These are phyloP conservation scores for Hyaena hyaena DNA, from an alignment of 2,113 vertebrate species.

Conservation along the genomic window DNA sequence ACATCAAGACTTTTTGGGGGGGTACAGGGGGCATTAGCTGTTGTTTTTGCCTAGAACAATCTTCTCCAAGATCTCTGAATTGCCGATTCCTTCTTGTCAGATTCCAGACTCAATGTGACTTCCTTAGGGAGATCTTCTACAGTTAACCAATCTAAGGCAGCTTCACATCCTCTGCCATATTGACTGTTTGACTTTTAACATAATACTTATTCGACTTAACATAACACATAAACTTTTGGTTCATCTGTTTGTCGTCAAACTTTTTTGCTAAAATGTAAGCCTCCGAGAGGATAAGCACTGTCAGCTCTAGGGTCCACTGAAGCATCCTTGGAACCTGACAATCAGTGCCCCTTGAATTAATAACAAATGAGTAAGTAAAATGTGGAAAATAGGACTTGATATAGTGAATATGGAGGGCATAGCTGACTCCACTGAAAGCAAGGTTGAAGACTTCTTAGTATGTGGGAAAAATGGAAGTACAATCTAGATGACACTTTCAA, in stretches of 20 bases:
- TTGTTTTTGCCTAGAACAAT: neutral
- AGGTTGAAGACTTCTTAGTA: neutral
- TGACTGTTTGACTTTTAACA: neutral
- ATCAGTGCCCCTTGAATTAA: neutral
- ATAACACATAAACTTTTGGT: neutral
- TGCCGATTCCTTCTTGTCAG: neutral
- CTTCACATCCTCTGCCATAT: neutral
- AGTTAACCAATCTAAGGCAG: neutral
- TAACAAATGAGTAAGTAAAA: neutral
- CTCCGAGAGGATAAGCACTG: neutral
- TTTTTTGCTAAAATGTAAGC: conserved; percentile 33
- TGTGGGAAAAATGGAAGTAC: neutral
- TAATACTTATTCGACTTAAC: neutral
- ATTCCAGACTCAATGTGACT: neutral
- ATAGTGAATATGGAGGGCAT: neutral
- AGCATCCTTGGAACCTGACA: neutral
- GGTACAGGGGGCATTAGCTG: neutral
- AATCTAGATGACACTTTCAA: neutral
- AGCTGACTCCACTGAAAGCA: neutral
- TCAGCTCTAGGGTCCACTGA: neutral
- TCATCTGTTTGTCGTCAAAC: conserved; percentile 10
- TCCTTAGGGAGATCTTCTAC: neutral
- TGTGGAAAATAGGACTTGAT: neutral
- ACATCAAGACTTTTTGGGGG: neutral
- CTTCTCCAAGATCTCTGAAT: conserved; percentile 1